A percentile compares a stretch with the other conserved stretches of the same genome.
Conservation (phyloP, 2,888 invertebrate species). For the Leptinotarsa peninsularis region DNA sequence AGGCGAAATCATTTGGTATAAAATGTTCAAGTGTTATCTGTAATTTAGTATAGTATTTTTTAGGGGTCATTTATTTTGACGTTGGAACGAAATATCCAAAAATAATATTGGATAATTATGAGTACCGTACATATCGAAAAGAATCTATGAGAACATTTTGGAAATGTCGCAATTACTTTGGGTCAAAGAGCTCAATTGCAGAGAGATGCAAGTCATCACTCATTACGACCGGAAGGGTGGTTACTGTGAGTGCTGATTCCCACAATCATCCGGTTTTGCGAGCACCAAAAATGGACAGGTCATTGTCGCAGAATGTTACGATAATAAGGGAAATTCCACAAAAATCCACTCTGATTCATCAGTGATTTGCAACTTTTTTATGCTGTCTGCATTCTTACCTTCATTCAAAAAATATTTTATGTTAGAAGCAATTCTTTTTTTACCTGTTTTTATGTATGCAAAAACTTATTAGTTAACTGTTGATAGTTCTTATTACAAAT, state of each 20-base stretch:
- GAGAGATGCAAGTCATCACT: conserved; percentile 54
- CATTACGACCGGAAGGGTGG: conserved; percentile 51
- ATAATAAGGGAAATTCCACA: conserved; percentile 35
- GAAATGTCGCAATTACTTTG: conserved; percentile 56
- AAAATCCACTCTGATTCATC: neutral
- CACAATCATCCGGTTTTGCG: conserved; percentile 51
- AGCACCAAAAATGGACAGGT: conserved; percentile 23
- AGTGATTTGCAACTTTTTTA: too few relatives aligned
- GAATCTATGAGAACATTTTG: conserved; percentile 52
- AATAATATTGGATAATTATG: conserved; percentile 53
- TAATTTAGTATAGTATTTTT: conserved; percentile 26
- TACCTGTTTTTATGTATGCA: too few relatives aligned
- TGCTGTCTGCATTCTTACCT: too few relatives aligned
- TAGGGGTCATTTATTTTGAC: conserved; percentile 54
- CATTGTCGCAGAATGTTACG: conserved; percentile 36
- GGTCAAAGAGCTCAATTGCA: conserved; percentile 43
- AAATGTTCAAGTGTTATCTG: neutral
- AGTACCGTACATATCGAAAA: conserved; percentile 53
- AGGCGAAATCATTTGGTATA: neutral
- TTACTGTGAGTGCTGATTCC: conserved; percentile 47
- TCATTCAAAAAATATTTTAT: too few relatives aligned
- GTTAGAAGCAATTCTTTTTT: too few relatives aligned
- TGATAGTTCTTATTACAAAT: too few relatives aligned
- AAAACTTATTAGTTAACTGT: too few relatives aligned
- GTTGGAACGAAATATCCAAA: conserved; percentile 56